A percentile compares a stretch with the other conserved stretches of the same genome.
phyloP scores from a whole-genome alignment of 92 coral and sea anemone genomes.

The Epizoanthus fatuus region DNA sequence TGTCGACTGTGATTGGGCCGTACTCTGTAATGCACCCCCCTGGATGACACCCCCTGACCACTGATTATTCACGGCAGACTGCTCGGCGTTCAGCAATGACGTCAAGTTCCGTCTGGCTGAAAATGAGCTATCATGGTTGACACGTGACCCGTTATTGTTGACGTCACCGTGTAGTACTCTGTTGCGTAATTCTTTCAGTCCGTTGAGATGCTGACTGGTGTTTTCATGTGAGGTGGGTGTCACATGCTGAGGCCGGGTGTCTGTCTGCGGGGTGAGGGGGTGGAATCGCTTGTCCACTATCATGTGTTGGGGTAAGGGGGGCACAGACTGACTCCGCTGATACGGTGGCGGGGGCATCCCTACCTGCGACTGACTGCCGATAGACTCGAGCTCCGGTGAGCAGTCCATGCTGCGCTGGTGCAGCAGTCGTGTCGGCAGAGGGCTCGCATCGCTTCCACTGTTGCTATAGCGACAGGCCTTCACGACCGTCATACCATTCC shows the following conservation, averaged over 20 bases:
- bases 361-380: conserved; percentile 83
- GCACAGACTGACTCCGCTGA: conserved; percentile 98
- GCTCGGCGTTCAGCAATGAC: conserved; percentile 83
- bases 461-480: conserved; percentile 90
- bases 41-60: conserved; percentile 43
- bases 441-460: conserved; percentile 69
- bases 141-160: conserved; percentile 95
- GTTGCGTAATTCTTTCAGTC: conserved; percentile 95
- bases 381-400: conserved; percentile 87
- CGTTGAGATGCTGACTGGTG: conserved; percentile 88
- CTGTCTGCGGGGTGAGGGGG: conserved; percentile 98
- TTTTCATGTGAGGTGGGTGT: conserved; percentile 85
- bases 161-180: conserved; percentile 97
- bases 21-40: conserved; percentile 53
- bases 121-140: conserved; percentile 79
- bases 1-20: conserved; percentile 50
- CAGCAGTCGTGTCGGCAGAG: conserved; percentile 66
- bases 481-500: conserved; percentile 52
- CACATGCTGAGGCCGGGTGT: conserved; percentile 85
- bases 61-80: conserved; percentile 57
- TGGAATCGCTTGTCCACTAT: conserved; percentile 86
- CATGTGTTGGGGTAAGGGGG: conserved; percentile 94
- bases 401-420: conserved; percentile 80
- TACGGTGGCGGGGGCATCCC: conserved; percentile 83
- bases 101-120: conserved; percentile 95